Evolutionary conservation across 2,113 vertebrate species (phyloP).

Genomic region (Eidolon helvum): DNA sequence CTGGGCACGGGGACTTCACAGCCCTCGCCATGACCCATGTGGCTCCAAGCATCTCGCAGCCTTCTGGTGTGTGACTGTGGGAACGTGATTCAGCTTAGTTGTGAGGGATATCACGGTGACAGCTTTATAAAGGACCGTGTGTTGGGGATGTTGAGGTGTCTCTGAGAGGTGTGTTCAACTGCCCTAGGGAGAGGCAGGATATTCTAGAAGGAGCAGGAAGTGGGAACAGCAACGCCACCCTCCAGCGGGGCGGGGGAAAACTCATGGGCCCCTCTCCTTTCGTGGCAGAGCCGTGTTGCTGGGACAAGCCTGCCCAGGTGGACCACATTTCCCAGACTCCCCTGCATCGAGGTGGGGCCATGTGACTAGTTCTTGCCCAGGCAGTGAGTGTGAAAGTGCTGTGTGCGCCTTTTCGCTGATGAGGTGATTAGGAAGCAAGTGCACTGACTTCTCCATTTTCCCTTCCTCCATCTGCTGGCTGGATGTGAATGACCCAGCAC

Average conservation of each 20-base stretch:
- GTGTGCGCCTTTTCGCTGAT: too few relatives aligned
- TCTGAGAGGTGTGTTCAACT: background rate
- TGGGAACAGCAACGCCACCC: background rate
- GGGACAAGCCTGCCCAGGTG: background rate
- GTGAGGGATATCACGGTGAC: background rate
- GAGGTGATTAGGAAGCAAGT: background rate
- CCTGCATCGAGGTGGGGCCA: background rate
- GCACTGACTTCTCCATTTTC: background rate
- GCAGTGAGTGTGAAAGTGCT: background rate
- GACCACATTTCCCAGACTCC: background rate
- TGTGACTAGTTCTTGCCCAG: fast-evolving
- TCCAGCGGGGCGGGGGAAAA: too few relatives aligned
- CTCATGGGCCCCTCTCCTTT: too few relatives aligned
- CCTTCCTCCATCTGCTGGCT: background rate
- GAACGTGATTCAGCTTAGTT: background rate
- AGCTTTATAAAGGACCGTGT: background rate
- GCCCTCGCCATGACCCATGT: background rate
- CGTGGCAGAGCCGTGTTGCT: background rate
- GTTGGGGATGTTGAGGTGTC: background rate
- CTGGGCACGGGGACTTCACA: fast-evolving
- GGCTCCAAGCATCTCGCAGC: background rate
- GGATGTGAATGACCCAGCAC: fast-evolving
- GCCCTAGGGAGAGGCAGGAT: background rate
- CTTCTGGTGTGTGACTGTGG: background rate
- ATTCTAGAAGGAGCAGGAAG: background rate